Percentiles rank a stretch among this genome's conserved stretches.
phyloP scores from a whole-genome alignment of 2,113 vertebrate species.

The Dasyprocta punctata region DNA sequence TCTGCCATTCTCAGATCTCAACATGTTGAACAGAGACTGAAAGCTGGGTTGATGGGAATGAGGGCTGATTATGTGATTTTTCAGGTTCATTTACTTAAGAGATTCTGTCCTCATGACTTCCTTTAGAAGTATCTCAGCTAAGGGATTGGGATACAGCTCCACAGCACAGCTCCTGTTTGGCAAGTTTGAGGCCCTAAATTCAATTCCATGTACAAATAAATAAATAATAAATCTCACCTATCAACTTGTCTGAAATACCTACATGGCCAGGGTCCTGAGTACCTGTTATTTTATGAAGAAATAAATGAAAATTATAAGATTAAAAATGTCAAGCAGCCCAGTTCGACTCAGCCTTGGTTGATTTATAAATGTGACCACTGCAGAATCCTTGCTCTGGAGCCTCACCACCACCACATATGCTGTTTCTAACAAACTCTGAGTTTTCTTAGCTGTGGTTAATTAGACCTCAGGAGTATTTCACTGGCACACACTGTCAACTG shows the following conservation, averaged over 20 bases:
- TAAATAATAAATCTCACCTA: constrained; percentile 51
- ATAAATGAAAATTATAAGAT: neutral
- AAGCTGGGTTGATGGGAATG: neutral
- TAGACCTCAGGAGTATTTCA: constrained; percentile 32
- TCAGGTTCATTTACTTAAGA: neutral
- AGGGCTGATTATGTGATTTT: neutral
- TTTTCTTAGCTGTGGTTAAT: constrained; percentile 52
- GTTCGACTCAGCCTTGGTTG: neutral
- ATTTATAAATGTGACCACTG: neutral
- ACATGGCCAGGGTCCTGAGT: neutral
- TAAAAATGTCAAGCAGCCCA: neutral
- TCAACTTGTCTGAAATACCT: neutral
- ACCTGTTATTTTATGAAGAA: neutral
- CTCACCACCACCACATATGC: neutral
- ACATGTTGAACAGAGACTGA: neutral
- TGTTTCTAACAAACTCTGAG: neutral
- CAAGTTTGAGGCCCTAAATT: too few relatives aligned
- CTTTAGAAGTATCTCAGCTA: constrained; percentile 41
- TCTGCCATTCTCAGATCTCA: neutral
- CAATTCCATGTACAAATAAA: too few relatives aligned
- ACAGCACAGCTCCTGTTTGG: too few relatives aligned
- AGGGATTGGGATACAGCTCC: neutral
- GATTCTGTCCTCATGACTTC: neutral
- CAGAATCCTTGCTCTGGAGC: constrained; percentile 16
- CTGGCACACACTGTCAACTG: neutral